phyloP scores from a whole-genome alignment of 2,797 vertebrate genomes.

The Cichlasoma orientale region DNA sequence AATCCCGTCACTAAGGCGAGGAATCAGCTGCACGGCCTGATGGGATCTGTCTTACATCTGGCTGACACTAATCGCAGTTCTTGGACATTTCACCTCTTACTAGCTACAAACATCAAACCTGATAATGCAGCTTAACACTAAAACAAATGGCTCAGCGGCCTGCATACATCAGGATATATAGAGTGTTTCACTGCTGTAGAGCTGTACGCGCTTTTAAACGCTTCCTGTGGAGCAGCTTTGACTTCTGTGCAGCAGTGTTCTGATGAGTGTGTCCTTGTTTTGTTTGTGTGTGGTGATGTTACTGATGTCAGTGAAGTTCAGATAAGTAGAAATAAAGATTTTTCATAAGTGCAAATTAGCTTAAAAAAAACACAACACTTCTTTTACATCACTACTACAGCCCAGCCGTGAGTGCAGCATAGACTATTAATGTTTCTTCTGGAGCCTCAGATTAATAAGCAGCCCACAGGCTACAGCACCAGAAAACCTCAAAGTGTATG shows the following conservation, averaged over 20 bases:
- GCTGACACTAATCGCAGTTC: neutral
- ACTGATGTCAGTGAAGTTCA: neutral
- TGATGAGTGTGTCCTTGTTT: neutral
- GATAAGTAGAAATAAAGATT: neutral
- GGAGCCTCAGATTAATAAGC: neutral
- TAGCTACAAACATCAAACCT: conserved; percentile 37
- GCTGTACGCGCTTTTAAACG: neutral
- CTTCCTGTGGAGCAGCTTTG: neutral
- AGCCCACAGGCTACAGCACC: neutral
- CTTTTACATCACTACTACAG: neutral
- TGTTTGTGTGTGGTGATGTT: neutral
- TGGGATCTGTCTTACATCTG: conserved; percentile 16
- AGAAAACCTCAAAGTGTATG: conserved; percentile 34
- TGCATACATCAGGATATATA: neutral
- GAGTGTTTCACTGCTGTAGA: neutral
- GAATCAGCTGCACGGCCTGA: conserved; percentile 29
- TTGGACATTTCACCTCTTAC: conserved; percentile 13
- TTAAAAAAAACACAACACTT: neutral
- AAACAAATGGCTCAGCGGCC: neutral
- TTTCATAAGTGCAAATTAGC: neutral
- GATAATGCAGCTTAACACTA: conserved; percentile 19
- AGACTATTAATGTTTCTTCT: conserved; percentile 11
- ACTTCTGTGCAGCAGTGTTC: neutral
- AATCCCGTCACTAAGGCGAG: conserved; percentile 12
- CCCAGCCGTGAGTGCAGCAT: neutral